Base-by-base conservation (phyloP, 35 echinoderm and acorn worm species). In the Lytechinus variegatus region DNA sequence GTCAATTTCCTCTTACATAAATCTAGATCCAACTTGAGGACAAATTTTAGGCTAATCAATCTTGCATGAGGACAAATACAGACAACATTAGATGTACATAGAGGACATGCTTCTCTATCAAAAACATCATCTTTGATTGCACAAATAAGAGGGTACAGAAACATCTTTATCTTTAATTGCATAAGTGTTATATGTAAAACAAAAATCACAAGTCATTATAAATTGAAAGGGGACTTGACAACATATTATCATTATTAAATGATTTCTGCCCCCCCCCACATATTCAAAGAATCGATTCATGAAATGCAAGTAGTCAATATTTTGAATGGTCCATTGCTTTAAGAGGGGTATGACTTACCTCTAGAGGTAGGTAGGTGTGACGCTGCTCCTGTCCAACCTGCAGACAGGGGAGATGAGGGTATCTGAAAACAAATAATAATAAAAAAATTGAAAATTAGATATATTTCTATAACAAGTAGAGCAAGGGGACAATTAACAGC, bases 311-410 rank as follows among this genome's bases (percentile, higher is more conserved):
- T 44, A 44, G 33, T 1, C 33, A 44, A 44, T 44, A 44, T 44
- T 44, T 44, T 28, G 88, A 90, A 79, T 52, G 27, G 11, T 90
- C 4, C 88, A 90, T 90, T 90, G 29, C 52, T 90, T 1, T 29
- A 12, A 33, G 88, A 90, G 88, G 88, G 88, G 88, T 90, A 28
- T 52, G 33, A 90, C 92, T 14, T 54, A 93, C 92, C 97, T 99
- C 98, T 95, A 99, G 96, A 90, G 98, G 98, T 71, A 99, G 96
- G 95, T 99, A 99, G 53, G 98, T 99, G 95, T 99, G 98, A 27
- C 97, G 95, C 58, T 99, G 98, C 95, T 99, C 98, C 71, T 99
- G 98, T 54, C 98, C 98, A 96, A 99, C 98, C 94, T 99, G 98
- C 86, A 99, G 89, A 94, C 98, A 99, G 28, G 98, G 98, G 56